Evolutionary conservation across 1,140 invertebrate species (phyloP).

Genomic region (Acromyrmex heyeri): DNA sequence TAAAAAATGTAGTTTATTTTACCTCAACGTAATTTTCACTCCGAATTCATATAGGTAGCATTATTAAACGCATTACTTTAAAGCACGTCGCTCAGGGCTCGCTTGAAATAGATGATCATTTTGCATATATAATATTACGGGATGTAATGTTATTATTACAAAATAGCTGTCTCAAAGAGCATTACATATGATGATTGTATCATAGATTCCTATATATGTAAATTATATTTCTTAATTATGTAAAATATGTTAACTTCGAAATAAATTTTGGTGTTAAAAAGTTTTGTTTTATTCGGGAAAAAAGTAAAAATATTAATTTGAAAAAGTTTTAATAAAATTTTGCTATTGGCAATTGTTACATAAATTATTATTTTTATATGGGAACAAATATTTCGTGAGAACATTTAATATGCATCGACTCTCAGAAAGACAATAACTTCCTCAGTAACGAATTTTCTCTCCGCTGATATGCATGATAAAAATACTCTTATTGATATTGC

Average conservation of each 20-base stretch:
- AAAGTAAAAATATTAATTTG: neutral
- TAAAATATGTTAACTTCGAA: neutral
- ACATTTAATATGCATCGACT: conserved; percentile 22
- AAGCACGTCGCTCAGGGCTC: neutral
- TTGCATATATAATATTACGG: neutral
- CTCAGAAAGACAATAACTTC: conserved; percentile 21
- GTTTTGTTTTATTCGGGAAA: neutral
- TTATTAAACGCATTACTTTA: neutral
- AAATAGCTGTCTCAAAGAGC: neutral
- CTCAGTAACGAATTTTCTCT: conserved; percentile 12
- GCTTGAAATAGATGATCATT: neutral
- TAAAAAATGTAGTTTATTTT: conserved; percentile 11
- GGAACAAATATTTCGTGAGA: neutral
- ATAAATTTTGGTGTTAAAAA: neutral
- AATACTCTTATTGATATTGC: conserved; percentile 24
- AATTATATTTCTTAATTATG: neutral
- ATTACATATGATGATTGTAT: neutral
- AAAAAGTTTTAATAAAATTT: conserved; percentile 9
- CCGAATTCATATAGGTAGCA: neutral
- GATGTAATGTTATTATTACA: neutral
- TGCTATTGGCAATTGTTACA: neutral
- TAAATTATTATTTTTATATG: neutral
- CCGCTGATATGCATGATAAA: neutral
- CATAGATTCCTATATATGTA: neutral
- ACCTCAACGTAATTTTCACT: neutral